Conservation (phyloP, 1,140 invertebrate species). For the Dendroctonus valens region DNA sequence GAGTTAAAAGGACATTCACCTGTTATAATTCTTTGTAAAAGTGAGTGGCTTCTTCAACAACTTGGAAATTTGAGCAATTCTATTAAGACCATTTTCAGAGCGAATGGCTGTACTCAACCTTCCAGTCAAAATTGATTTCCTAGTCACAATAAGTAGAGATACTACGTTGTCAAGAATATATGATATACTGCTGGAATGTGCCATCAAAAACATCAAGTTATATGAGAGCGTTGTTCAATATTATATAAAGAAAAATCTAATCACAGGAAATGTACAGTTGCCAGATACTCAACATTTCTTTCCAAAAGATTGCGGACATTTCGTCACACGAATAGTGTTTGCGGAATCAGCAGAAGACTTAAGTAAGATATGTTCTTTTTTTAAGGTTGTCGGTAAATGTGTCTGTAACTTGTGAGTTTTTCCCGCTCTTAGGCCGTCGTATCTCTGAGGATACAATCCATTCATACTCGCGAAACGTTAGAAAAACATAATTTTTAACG, state of each 20-base stretch:
- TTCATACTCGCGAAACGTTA: no score
- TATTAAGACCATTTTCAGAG: constrained; percentile 46
- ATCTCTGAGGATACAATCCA: no score
- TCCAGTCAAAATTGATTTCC: constrained; percentile 64
- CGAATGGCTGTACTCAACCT: constrained; percentile 54
- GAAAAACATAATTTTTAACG: no score
- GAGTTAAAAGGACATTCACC: constrained; percentile 44
- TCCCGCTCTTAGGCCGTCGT: no score
- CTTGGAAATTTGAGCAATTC: background rate
- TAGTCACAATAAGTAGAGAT: constrained; percentile 67
- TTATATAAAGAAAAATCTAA: constrained; percentile 31
- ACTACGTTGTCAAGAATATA: constrained; percentile 64
- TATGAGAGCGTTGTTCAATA: constrained; percentile 54
- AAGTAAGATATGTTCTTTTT: constrained; percentile 30
- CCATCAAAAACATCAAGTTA: constrained; percentile 65
- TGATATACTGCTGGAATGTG: constrained; percentile 69
- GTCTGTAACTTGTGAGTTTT: no score
- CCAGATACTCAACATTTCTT: constrained; percentile 66
- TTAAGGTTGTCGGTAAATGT: no score
- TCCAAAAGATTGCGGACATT: constrained; percentile 66
- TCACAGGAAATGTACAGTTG: constrained; percentile 27
- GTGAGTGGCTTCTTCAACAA: constrained; percentile 30
- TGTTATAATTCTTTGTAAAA: constrained; percentile 47
- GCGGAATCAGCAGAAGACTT: constrained; percentile 58
- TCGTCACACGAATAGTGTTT: constrained; percentile 71